These are phyloP conservation scores for Stomorhina lunata DNA, from an alignment of 2,888 invertebrate genomes.

Conservation along the genomic window DNA sequence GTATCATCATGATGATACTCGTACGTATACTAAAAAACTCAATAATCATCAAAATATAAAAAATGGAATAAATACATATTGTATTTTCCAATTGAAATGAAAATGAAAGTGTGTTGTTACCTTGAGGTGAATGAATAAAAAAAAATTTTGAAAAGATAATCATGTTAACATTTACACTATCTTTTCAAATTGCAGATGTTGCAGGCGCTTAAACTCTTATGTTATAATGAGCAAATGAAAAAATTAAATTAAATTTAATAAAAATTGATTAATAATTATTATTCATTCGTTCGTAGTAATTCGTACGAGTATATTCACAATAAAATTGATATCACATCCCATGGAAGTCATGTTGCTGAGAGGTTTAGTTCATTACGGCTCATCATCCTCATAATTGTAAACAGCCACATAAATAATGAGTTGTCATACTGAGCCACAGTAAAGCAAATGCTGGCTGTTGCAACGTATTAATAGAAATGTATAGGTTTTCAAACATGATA, in stretches of 20 bases:
- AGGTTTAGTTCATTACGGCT: constrained; percentile 16
- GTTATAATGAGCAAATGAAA: neutral
- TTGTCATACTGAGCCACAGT: constrained; percentile 10
- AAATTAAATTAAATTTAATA: neutral
- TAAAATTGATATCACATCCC: constrained; percentile 34
- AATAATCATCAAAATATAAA: neutral
- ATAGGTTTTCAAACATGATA: constrained; percentile 45
- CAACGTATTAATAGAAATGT: constrained; percentile 47
- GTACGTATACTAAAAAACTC: constrained; percentile 8
- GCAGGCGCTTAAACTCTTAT: neutral
- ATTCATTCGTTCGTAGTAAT: constrained; percentile 12
- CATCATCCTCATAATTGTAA: constrained; percentile 4
- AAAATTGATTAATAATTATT: constrained; percentile 36
- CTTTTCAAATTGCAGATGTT: neutral
- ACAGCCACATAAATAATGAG: constrained; percentile 30
- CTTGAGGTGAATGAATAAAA: neutral
- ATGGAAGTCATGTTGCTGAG: too few species aligned
- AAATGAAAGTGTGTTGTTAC: constrained; percentile 32
- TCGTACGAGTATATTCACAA: neutral
- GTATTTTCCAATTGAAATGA: neutral
- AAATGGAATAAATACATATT: neutral
- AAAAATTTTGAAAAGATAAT: neutral
- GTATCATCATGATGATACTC: too few species aligned
- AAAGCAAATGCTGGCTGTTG: constrained; percentile 48
- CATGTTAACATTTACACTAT: constrained; percentile 15